A percentile compares a stretch with the other conserved stretches of the same genome.
Conservation (phyloP, 2,113 vertebrate species). For the Elephas maximus region DNA sequence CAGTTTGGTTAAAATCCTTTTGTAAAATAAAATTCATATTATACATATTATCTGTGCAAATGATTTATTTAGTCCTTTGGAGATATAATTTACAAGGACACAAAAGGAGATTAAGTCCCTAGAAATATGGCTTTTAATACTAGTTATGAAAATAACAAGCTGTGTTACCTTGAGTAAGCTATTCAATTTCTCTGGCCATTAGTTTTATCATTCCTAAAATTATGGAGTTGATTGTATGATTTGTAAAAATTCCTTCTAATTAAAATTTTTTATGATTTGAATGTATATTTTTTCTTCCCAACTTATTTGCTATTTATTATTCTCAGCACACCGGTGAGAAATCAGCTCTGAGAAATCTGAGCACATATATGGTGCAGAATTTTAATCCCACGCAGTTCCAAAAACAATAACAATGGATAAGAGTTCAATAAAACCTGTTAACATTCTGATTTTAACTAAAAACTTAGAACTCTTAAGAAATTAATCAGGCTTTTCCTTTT, state of each 20-base stretch:
- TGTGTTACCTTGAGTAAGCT: neutral
- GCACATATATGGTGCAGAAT: neutral
- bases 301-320: constrained; percentile 17
- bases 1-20: neutral
- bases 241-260: neutral
- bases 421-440: neutral
- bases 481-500: constrained; percentile 1
- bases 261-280: neutral
- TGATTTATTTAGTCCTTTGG: neutral
- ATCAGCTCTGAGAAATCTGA: neutral
- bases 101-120: neutral
- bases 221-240: neutral
- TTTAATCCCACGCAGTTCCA: neutral
- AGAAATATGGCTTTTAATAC: neutral
- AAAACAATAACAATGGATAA: constrained; percentile 34
- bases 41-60: neutral
- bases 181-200: neutral
- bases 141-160: neutral
- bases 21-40: neutral
- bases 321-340: neutral
- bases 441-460: constrained; percentile 56
- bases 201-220: constrained; percentile 10
- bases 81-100: neutral
- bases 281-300: neutral
- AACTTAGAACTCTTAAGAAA: neutral